Evolutionary conservation across 2,113 vertebrate species (phyloP), one percentile per base, ranked within the genome.

Genomic region (Cygnus atratus): DNA sequence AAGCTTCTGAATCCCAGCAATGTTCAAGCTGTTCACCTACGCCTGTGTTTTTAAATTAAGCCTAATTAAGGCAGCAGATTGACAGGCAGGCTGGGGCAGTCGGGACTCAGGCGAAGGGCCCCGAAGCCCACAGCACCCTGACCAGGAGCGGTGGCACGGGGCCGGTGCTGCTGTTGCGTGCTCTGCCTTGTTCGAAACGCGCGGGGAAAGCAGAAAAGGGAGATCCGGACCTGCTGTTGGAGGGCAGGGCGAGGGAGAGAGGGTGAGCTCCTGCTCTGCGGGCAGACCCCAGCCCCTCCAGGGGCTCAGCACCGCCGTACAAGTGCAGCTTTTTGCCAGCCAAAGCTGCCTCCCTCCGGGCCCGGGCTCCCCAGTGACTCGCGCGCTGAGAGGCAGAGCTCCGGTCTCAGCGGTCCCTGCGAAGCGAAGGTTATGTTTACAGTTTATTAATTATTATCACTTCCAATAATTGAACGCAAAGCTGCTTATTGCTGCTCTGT

Each of bases 371-470:
- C 70, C 74, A 55, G 22, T 85, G 80, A 82, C 41, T 31, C 15
- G 48, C 3, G 71, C 73, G 84, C 67, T 72, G 68, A 96, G 94
- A 94, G 87, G 77, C 91, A 94, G 78, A 62, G 41, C 82, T 37
- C 62, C 0, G 1, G 39, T 62, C 58, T 66, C 67, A 57, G 77
- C 26, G 4, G 44, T 12, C 70, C 52, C 24, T 5, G 24, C 48
- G 2, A 87, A 73, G 81, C 87, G 90, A 89, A 96, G 94, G 95
- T 91, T 90, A 73, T 91, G 91, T 83, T 95, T 66, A 94, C 87
- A 85, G 89, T 91, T 95, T 95, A 95, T 96, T 94, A 94, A 96
- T 97, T 95, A 96, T 96, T 87, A 96, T 91, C 81, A 67, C 84
- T 89, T 76, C 52, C 87, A 89, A 89, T 95, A 91, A 93, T 79